Base-by-base conservation (phyloP, 37 sponge, comb jelly and placozoan genomes). In the Halisarca cf. caerulea region DNA sequence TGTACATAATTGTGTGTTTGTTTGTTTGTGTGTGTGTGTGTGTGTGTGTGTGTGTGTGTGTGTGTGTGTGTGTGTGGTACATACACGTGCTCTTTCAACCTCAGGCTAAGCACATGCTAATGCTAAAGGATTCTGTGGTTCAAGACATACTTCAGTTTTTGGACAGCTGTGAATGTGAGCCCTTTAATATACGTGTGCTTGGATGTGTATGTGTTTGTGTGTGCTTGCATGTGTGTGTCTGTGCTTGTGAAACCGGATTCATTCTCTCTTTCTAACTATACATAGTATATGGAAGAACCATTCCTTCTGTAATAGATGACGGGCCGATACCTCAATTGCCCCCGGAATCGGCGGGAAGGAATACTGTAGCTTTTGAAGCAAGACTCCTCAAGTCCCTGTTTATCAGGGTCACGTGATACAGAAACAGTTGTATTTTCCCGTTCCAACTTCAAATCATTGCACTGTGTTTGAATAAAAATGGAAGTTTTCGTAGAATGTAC, bases 61-160 rank as follows among this genome's bases (percentile, higher is more conserved):
- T n/a, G n/a, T n/a, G n/a, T n/a, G n/a, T n/a, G n/a, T n/a, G n/a
- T n/a, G n/a, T n/a, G n/a, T n/a, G n/a, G n/a, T n/a, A n/a, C n/a
- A n/a, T n/a, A 55, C 17, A 11, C 17, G 11, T 11, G 6, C 30
- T 23, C 6, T 62, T 62, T 8, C 15, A 28, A 30, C 25, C 38
- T 3, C 64, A 95, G 95, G 93, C 97, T 25, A 98, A 98, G 58
- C 99, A 96, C 85, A 98, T 98, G 99, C 77, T 98, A 8, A 84
- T 98, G 83, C 87, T 98, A 78, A 92, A 94, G 59, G 99, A 98
- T 68, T 77, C 79, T 25, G 89, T 91, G n/a, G 60, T 88, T 3
- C 86, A 89, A 35, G 99, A 98, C 23, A 86, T 94, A 54, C 45
- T 98, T 2, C 91, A 91, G 86, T 98, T 98, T 73, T 70, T 98